phyloP scores from a whole-genome alignment of 2,888 invertebrate species.

The Amitus sp. region DNA sequence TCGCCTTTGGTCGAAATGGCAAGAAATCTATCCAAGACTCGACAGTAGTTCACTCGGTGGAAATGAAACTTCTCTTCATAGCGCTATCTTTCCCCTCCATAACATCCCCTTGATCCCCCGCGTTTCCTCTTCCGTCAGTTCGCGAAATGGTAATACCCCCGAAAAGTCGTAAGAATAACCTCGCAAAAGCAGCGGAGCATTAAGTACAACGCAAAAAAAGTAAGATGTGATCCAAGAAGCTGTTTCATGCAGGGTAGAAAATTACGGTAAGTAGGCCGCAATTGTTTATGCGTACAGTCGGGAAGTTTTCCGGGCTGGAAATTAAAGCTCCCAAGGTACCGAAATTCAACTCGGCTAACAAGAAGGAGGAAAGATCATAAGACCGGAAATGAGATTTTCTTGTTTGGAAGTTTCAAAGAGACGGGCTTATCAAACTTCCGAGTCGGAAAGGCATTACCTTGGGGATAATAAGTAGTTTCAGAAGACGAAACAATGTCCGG shows the following conservation, averaged over 20 bases:
- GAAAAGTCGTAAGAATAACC: no score
- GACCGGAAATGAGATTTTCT: not conserved
- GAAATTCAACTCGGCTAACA: not conserved
- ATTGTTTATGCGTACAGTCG: not conserved
- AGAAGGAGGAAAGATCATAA: not conserved
- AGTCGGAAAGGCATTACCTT: no score
- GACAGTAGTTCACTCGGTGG: not conserved
- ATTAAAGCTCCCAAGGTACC: not conserved
- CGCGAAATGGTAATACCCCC: no score
- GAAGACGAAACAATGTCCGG: no score
- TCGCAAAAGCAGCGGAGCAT: no score
- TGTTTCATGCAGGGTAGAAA: no score
- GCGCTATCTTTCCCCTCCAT: constrained; percentile 2
- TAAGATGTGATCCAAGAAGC: no score
- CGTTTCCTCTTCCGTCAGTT: not conserved
- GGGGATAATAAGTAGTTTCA: no score
- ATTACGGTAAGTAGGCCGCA: no score
- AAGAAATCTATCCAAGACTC: constrained; percentile 2
- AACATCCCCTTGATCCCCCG: not conserved
- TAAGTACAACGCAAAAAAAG: no score
- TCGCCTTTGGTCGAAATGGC: not conserved
- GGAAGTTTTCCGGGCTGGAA: not conserved
- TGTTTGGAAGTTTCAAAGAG: no score
- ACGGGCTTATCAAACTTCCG: no score
- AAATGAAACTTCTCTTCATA: constrained; percentile 1